Percentiles rank a stretch among this genome's conserved stretches.
phyloP scores from a whole-genome alignment of 1,140 invertebrate genomes.

The Eumeta japonica region DNA sequence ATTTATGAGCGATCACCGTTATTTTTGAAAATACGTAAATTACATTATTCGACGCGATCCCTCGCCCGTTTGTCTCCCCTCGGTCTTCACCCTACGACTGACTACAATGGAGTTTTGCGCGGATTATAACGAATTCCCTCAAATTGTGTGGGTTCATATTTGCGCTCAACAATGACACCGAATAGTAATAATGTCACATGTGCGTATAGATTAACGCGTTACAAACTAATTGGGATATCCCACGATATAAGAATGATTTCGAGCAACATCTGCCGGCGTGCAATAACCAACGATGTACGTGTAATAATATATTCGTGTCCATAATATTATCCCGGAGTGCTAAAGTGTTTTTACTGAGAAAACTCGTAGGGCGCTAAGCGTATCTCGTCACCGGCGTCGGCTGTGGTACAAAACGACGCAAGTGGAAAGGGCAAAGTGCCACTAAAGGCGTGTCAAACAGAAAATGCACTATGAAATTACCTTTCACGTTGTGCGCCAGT shows the following conservation, averaged over 20 bases:
- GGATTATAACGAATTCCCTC: constrained; percentile 54
- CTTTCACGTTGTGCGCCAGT: constrained; percentile 46
- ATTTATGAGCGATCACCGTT: constrained; percentile 21
- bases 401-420: constrained; percentile 32
- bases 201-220: constrained; percentile 45
- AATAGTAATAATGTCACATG: constrained; percentile 54
- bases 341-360: no score
- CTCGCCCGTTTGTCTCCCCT: constrained; percentile 23
- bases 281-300: constrained; percentile 6
- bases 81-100: constrained; percentile 31
- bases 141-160: constrained; percentile 54
- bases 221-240: constrained; percentile 55
- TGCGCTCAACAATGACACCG: constrained; percentile 48
- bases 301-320: no score
- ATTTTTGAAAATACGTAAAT: constrained; percentile 26
- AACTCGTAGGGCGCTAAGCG: no score
- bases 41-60: constrained; percentile 20
- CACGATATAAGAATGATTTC: constrained; percentile 42
- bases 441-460: constrained; percentile 38
- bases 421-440: constrained; percentile 44
- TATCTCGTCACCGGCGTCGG: no score
- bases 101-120: constrained; percentile 40
- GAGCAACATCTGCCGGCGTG: constrained; percentile 40
- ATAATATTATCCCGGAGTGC: no score
- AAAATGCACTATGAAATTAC: constrained; percentile 54